These are phyloP conservation scores for Boloria euphrosyne DNA, from an alignment of 2,888 invertebrate species.

Conservation along the genomic window DNA sequence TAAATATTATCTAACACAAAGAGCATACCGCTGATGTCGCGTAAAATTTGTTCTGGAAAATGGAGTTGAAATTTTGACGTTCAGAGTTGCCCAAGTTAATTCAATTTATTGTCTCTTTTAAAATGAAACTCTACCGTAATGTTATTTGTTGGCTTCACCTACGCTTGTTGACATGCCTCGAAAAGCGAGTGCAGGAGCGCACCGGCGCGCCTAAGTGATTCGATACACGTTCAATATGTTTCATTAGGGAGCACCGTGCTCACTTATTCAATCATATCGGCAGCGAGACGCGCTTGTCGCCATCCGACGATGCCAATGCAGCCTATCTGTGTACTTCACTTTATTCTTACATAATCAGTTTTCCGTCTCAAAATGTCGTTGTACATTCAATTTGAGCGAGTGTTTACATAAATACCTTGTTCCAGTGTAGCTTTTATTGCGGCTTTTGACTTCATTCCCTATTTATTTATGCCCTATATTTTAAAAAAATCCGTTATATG, in stretches of 20 bases:
- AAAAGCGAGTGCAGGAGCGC: constrained; percentile 76
- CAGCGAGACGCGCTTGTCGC: constrained; percentile 59
- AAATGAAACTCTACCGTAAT: constrained; percentile 74
- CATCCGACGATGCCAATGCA: constrained; percentile 48
- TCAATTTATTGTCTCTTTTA: constrained; percentile 79
- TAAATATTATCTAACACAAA: constrained; percentile 73
- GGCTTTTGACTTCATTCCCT: constrained; percentile 19
- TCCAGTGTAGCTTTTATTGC: constrained; percentile 41
- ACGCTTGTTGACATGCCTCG: constrained; percentile 71
- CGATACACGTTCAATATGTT: constrained; percentile 82
- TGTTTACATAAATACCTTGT: constrained; percentile 48
- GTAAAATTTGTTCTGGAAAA: constrained; percentile 74
- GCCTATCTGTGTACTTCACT: constrained; percentile 61
- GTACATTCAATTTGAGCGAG: constrained; percentile 62
- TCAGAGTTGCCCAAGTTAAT: constrained; percentile 74
- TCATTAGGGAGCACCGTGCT: constrained; percentile 75
- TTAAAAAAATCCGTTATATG: constrained; percentile 5
- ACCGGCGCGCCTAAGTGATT: constrained; percentile 77
- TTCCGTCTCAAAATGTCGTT: constrained; percentile 47
- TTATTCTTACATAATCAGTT: constrained; percentile 73
- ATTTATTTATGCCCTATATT: neutral
- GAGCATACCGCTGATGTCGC: constrained; percentile 60
- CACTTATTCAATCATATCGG: constrained; percentile 79
- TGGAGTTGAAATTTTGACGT: constrained; percentile 73
- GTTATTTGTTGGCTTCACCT: constrained; percentile 77